Evolutionary conservation across 2,888 invertebrate genomes (phyloP), one percentile per base, ranked within the genome.

Genomic region (Gymnosoma rotundatum): DNA sequence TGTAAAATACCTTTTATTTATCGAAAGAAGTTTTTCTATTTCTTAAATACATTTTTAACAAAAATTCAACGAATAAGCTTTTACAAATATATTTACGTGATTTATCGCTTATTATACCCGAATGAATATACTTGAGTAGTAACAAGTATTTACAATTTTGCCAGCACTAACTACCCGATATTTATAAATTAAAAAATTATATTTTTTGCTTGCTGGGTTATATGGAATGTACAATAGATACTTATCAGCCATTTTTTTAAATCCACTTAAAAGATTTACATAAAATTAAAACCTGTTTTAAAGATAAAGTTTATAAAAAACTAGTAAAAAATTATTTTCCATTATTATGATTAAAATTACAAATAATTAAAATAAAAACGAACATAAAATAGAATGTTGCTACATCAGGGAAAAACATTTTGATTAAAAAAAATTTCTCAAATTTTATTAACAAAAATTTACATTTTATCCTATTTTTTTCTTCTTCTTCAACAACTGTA

Each of bases 371-470:
- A 25, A n/a, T 14, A 2, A n/a, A 20, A 48, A 48, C n/a, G 18
- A 72, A 7, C 12, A 20, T 4, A 32, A 25, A 48, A 48, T 36
- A 25, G 32, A 52, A 52, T 4, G 2, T 58, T 48, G 58, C 20
- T 45, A 60, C 60, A 74, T 61, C 80, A 61, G 67, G n/a, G 2
- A 50, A 25, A 25, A 8, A n/a, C 67, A 56, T 69, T 10, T 42
- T 42, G 12, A 6, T 42, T n/a, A n/a, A 12, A 42, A 12, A 12
- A 52, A 74, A 20, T 73, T 61, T 16, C 21, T 56, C 32, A 38
- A 10, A 8, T 67, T 66, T 70, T 64, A 70, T 70, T 72, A 78
- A 78, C 72, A 78, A 38, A n/a, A 72, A 61, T 61, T 54, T 42
- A 42, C 42, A 42, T 48, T 38, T 16, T n/a, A 52, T 32, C 8